Percentiles rank a stretch among this genome's conserved stretches.
These are phyloP conservation scores for Mimas tiliae DNA, from an alignment of 2,888 invertebrate species.

Conservation along the genomic window DNA sequence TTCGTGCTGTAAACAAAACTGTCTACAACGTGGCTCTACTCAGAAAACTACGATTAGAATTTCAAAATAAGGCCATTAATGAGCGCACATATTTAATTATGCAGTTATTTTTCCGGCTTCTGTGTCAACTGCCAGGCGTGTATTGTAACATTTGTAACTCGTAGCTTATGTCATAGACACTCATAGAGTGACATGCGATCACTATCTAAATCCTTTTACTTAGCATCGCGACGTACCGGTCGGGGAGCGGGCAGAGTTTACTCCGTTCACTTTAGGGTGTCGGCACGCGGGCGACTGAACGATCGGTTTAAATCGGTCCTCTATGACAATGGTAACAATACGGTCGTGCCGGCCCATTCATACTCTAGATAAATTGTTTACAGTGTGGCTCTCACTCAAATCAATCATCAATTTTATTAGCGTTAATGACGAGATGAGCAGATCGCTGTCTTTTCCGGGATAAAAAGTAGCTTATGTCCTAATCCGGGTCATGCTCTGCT, in stretches of 20 bases:
- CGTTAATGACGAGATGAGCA: no score
- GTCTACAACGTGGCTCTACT: no score
- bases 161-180: slow-evolving; percentile 19
- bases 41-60: no score
- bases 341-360: no score
- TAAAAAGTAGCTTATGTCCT: no score
- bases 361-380: no score
- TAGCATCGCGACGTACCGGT: slow-evolving; percentile 1
- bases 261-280: background rate
- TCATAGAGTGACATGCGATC: slow-evolving; percentile 21
- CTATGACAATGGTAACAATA: no score
- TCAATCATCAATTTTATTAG: no score
- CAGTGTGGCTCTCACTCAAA: no score
- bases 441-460: no score
- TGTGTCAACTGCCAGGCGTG: slow-evolving; percentile 4
- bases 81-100: background rate
- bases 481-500: no score
- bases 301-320: background rate
- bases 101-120: slow-evolving; percentile 14
- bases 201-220: slow-evolving; percentile 23
- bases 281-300: background rate
- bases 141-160: slow-evolving; percentile 19
- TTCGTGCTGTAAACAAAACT: no score
- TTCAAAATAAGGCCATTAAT: background rate
- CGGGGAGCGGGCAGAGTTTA: background rate